Conservation (phyloP, 2,888 invertebrate species). For the Eustalomyia histrio region DNA sequence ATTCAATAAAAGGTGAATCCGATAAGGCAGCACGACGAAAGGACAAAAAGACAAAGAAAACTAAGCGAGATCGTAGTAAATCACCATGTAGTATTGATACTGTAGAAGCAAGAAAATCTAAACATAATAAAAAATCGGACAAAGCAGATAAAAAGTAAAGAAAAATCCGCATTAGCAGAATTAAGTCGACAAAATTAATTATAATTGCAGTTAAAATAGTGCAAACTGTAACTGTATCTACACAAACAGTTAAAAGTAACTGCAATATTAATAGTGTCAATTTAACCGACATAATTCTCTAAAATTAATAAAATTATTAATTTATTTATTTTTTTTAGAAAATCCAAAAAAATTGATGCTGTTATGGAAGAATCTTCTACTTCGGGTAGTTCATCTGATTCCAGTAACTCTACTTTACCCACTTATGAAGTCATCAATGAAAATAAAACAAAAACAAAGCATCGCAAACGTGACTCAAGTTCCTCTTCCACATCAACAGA, state of each 20-base stretch:
- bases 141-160: conserved; percentile 76
- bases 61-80: conserved; percentile 73
- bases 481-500: conserved; percentile 68
- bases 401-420: conserved; percentile 77
- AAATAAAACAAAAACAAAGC: conserved; percentile 73
- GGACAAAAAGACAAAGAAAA: conserved; percentile 77
- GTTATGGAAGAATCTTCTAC: conserved; percentile 75
- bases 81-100: conserved; percentile 75
- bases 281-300: not conserved
- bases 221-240: too few relatives aligned
- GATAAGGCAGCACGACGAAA: conserved; percentile 74
- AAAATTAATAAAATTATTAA: conserved; percentile 14
- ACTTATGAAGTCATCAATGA: conserved; percentile 78
- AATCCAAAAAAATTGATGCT: conserved; percentile 74
- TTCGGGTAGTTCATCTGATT: conserved; percentile 72
- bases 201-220: too few relatives aligned
- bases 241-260: too few relatives aligned
- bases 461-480: conserved; percentile 70
- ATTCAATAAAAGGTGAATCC: conserved; percentile 74
- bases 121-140: conserved; percentile 72
- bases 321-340: conserved; percentile 66
- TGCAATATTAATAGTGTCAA: too few relatives aligned
- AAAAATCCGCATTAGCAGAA: too few relatives aligned
- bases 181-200: too few relatives aligned
- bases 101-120: conserved; percentile 71